phyloP scores from a whole-genome alignment of 2,888 invertebrate species.

The Oegoconia quadripuncta region DNA sequence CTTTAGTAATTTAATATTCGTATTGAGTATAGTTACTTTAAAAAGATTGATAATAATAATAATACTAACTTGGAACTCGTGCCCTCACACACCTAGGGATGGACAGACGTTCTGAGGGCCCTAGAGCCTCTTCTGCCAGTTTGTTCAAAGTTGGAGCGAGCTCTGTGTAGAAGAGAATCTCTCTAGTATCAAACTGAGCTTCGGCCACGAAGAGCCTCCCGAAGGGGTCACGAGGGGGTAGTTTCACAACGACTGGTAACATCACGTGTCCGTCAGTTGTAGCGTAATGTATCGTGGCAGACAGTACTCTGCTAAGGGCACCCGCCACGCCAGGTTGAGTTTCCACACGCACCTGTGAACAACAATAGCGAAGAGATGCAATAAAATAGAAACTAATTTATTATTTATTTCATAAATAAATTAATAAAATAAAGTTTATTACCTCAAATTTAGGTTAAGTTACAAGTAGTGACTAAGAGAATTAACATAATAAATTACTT shows the following conservation, averaged over 20 bases:
- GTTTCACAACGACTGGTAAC: slow-evolving; percentile 83
- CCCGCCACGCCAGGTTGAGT: slow-evolving; percentile 83
- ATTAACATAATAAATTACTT: too few species aligned
- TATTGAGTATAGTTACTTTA: too few species aligned
- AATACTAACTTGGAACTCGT: slow-evolving; percentile 76
- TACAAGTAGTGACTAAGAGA: too few species aligned
- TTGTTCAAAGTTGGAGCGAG: slow-evolving; percentile 86
- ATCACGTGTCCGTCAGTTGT: slow-evolving; percentile 48
- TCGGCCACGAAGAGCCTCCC: slow-evolving; percentile 89
- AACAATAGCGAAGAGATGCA: too few species aligned
- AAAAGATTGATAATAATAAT: too few species aligned
- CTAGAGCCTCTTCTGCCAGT: slow-evolving; percentile 79
- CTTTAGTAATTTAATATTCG: too few species aligned
- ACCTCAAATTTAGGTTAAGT: too few species aligned
- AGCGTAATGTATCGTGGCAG: slow-evolving; percentile 85
- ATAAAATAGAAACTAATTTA: too few species aligned
- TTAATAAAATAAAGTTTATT: too few species aligned
- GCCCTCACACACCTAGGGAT: slow-evolving; percentile 83
- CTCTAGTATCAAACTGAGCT: slow-evolving; percentile 89
- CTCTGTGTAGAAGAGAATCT: slow-evolving; percentile 90
- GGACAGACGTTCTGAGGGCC: slow-evolving; percentile 61
- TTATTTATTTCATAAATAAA: too few species aligned
- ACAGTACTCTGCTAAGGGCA: slow-evolving; percentile 86
- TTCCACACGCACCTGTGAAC: slow-evolving; percentile 58
- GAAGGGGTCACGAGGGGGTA: slow-evolving; percentile 88